Evolutionary conservation across 1,140 invertebrate species (phyloP).

Genomic region (Akabosia matsudoensis): DNA sequence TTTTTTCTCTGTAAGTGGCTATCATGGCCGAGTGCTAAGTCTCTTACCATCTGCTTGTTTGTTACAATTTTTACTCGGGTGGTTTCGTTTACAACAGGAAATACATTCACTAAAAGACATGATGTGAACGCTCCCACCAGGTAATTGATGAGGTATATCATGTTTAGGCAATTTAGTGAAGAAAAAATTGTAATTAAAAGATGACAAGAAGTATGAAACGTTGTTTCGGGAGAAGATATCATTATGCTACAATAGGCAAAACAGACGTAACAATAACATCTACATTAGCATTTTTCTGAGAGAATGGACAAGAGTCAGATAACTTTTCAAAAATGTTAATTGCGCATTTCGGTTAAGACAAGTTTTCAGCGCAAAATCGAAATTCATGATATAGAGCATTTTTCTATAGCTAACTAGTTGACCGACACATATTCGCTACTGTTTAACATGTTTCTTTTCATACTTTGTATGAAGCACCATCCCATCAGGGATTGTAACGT

Average conservation of each 20-base stretch:
- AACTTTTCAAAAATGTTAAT: too few species aligned
- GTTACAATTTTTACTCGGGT: not conserved
- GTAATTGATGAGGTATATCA: slow-evolving; percentile 7
- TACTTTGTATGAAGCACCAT: too few species aligned
- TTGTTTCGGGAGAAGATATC: not conserved
- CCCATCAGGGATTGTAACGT: too few species aligned
- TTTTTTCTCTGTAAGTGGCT: not conserved
- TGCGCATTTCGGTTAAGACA: too few species aligned
- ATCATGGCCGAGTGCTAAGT: not conserved
- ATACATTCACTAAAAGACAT: not conserved
- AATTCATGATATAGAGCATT: too few species aligned
- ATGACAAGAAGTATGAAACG: slow-evolving; percentile 18
- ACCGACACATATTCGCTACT: too few species aligned
- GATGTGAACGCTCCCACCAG: not conserved
- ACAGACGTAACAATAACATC: not conserved
- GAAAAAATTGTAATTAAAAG: slow-evolving; percentile 18
- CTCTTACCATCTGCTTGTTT: not conserved
- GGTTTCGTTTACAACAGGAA: not conserved
- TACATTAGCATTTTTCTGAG: not conserved
- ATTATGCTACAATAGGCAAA: not conserved
- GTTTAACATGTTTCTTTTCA: too few species aligned
- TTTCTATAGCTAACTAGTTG: too few species aligned
- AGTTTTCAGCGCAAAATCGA: too few species aligned
- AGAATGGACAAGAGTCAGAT: too few species aligned
- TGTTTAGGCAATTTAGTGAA: slow-evolving; percentile 1